Conservation (phyloP, 92 coral and sea anemone species). For the Muricea muricata region DNA sequence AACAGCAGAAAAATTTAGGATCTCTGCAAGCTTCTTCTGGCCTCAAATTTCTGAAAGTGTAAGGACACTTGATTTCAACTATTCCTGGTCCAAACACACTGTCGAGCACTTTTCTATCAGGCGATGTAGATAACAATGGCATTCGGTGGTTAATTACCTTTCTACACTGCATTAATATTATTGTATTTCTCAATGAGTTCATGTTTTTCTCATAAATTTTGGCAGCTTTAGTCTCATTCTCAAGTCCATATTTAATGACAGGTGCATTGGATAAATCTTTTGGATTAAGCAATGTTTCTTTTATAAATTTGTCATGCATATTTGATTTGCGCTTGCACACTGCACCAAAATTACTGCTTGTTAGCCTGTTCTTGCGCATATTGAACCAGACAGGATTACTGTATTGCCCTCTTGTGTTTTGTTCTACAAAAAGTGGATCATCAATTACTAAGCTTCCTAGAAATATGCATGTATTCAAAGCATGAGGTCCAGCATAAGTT, state of each 20-base stretch:
- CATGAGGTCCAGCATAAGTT: background rate
- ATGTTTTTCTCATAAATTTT: constrained; percentile 62
- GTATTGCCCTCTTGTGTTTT: constrained; percentile 17
- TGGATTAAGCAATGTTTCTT: background rate
- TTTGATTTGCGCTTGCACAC: constrained; percentile 5
- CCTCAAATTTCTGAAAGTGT: constrained; percentile 48
- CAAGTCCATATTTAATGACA: constrained; percentile 68
- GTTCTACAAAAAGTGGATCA: constrained; percentile 34
- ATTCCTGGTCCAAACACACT: constrained; percentile 68
- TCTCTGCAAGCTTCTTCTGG: constrained; percentile 65
- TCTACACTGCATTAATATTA: constrained; percentile 48
- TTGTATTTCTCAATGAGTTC: constrained; percentile 45
- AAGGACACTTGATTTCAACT: constrained; percentile 70
- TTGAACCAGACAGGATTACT: constrained; percentile 39
- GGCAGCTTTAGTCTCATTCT: constrained; percentile 63
- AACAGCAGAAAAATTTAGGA: constrained; percentile 49
- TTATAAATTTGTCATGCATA: constrained; percentile 16
- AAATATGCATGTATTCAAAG: background rate
- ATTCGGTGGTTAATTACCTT: constrained; percentile 67
- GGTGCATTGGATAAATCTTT: constrained; percentile 57
- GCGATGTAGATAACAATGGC: no score
- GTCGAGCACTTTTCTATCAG: no score
- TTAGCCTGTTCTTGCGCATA: constrained; percentile 40
- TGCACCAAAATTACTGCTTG: constrained; percentile 47
- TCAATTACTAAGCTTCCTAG: constrained; percentile 19